phyloP scores from a whole-genome alignment of 2,888 invertebrate genomes.

The Phalangium opilio region DNA sequence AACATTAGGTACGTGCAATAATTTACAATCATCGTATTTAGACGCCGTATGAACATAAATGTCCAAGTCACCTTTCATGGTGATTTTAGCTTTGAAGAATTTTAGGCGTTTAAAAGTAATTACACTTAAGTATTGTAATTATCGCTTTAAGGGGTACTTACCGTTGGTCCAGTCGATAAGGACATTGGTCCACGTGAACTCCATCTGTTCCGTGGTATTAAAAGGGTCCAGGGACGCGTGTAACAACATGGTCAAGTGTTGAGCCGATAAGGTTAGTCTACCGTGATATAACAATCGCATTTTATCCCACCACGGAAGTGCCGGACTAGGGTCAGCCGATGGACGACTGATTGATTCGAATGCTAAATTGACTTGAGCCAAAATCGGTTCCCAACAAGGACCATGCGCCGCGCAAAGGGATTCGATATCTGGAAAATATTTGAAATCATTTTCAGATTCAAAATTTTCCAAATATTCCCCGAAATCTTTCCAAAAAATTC shows the following conservation, averaged over 20 bases:
- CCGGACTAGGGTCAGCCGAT: conserved; percentile 81
- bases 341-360: conserved; percentile 48
- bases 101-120: conserved; percentile 1
- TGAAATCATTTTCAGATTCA: too few species aligned
- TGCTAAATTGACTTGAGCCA: conserved; percentile 51
- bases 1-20: conserved; percentile 77
- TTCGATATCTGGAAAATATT: conserved; percentile 46
- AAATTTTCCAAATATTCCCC: too few species aligned
- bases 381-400: conserved; percentile 97
- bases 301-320: conserved; percentile 95
- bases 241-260: conserved; percentile 72
- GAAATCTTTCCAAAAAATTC: too few species aligned
- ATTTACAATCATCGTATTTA: conserved; percentile 93
- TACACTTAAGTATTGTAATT: background rate
- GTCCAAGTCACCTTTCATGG: conserved; percentile 82
- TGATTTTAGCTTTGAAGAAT: conserved; percentile 44
- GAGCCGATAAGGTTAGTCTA: conserved; percentile 68
- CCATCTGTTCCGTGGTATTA: conserved; percentile 98
- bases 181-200: conserved; percentile 83
- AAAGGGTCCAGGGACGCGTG: conserved; percentile 96
- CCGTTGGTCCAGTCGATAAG: conserved; percentile 76
- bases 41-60: conserved; percentile 93
- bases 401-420: conserved; percentile 53
- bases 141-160: background rate
- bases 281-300: conserved; percentile 83